These are phyloP conservation scores for Myotis planiceps DNA, from an alignment of 2,797 vertebrate genomes.

Conservation along the genomic window DNA sequence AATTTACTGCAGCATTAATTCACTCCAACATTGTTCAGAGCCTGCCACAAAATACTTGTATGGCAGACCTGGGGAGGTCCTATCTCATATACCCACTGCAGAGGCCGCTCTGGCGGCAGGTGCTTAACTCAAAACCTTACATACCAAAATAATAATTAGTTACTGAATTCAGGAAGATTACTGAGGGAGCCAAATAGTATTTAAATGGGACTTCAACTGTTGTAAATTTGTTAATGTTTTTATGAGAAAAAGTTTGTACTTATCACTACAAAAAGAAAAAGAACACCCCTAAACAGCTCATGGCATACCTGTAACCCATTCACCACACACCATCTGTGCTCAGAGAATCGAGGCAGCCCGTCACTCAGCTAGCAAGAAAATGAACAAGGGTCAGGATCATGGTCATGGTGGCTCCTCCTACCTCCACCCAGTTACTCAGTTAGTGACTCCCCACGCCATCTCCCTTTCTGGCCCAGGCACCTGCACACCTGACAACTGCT, in stretches of 20 bases:
- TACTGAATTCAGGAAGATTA: background rate
- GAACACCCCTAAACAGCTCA: background rate
- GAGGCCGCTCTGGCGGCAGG: background rate
- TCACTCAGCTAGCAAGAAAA: conserved; percentile 61
- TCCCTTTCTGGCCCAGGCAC: background rate
- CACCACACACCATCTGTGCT: conserved; percentile 53
- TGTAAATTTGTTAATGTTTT: background rate
- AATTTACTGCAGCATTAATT: background rate
- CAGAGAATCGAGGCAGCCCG: conserved; percentile 46
- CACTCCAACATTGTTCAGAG: background rate
- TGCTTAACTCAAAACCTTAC: background rate
- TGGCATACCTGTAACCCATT: conserved; percentile 61
- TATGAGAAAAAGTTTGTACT: background rate
- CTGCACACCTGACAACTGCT: background rate
- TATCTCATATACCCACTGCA: background rate
- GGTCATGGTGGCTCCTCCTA: background rate
- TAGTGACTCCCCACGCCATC: background rate
- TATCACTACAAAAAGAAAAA: background rate
- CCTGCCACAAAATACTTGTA: background rate
- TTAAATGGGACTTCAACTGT: background rate
- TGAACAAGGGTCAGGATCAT: conserved; percentile 21
- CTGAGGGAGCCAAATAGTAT: background rate
- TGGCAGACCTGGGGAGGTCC: background rate
- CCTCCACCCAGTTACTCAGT: background rate
- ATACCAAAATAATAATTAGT: background rate